These are phyloP conservation scores for Lepus oiostolus DNA, from an alignment of 2,797 vertebrate genomes.

Conservation along the genomic window DNA sequence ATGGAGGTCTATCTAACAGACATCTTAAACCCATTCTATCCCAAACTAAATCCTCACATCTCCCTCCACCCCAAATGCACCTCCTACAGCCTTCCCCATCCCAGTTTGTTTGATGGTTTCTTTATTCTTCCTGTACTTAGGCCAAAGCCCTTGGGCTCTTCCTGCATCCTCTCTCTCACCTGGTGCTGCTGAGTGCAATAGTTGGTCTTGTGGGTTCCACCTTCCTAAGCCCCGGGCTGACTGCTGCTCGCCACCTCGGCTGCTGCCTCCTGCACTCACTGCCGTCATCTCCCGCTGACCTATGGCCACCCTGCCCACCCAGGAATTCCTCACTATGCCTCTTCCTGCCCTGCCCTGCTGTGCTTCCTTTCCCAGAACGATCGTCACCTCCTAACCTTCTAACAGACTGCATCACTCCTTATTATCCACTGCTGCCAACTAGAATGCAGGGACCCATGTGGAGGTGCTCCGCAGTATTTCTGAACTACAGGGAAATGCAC, in stretches of 20 bases:
- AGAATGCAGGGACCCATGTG: neutral
- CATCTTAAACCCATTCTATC: neutral
- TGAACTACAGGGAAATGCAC: slow-evolving; percentile 35
- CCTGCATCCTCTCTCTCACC: neutral
- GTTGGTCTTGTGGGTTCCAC: neutral
- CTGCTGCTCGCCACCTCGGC: neutral
- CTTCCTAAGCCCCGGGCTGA: neutral
- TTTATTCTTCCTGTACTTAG: neutral
- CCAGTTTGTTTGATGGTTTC: neutral
- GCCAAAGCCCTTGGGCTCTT: neutral
- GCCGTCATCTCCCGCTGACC: fast-evolving
- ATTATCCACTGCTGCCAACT: neutral
- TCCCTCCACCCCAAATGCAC: neutral
- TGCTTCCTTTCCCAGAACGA: neutral
- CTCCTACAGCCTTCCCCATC: neutral
- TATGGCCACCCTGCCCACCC: neutral
- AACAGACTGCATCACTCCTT: neutral
- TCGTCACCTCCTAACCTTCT: neutral
- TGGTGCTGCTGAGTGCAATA: neutral
- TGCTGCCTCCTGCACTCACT: neutral
- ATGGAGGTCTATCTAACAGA: neutral
- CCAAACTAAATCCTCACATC: neutral
- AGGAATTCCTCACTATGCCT: neutral
- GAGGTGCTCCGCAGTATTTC: slow-evolving; percentile 40
- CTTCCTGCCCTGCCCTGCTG: neutral